Percentiles rank a stretch among this genome's conserved stretches.
Conservation (phyloP, 2,113 vertebrate genomes). For the Sminthopsis crassicaudata region DNA sequence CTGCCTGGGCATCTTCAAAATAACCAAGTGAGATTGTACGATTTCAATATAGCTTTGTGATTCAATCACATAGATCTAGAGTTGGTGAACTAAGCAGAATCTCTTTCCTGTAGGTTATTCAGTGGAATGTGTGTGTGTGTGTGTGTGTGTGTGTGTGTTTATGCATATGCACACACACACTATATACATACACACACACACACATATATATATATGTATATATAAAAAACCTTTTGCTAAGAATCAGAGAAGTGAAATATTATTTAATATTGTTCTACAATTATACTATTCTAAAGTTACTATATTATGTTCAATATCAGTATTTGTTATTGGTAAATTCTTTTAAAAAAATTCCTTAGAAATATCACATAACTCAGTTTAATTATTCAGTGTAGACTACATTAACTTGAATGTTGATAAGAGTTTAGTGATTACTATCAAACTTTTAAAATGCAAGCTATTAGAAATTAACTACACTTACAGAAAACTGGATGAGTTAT, state of each 20-base stretch:
- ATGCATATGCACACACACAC: no score
- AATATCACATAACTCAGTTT: neutral
- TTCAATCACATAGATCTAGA: constrained; percentile 1
- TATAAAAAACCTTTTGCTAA: neutral
- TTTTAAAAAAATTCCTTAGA: neutral
- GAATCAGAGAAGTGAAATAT: neutral
- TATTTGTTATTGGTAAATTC: neutral
- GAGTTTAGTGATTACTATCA: constrained; percentile 61
- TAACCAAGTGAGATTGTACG: neutral
- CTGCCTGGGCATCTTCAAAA: neutral
- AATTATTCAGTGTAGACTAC: neutral
- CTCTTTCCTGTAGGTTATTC: neutral
- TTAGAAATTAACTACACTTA: constrained; percentile 63
- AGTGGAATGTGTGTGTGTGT: no score
- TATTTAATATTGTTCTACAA: neutral
- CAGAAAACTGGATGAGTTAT: constrained; percentile 60
- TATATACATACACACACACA: no score
- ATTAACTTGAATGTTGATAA: constrained; percentile 32
- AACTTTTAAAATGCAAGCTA: constrained; percentile 38
- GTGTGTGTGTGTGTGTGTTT: no score
- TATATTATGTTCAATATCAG: neutral
- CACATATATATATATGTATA: neutral
- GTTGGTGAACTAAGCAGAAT: constrained; percentile 4
- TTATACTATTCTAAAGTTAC: fast-evolving
- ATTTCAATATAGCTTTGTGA: constrained; percentile 18